These are phyloP conservation scores for Suncus etruscus DNA, from an alignment of 2,113 vertebrate genomes.

Conservation along the genomic window DNA sequence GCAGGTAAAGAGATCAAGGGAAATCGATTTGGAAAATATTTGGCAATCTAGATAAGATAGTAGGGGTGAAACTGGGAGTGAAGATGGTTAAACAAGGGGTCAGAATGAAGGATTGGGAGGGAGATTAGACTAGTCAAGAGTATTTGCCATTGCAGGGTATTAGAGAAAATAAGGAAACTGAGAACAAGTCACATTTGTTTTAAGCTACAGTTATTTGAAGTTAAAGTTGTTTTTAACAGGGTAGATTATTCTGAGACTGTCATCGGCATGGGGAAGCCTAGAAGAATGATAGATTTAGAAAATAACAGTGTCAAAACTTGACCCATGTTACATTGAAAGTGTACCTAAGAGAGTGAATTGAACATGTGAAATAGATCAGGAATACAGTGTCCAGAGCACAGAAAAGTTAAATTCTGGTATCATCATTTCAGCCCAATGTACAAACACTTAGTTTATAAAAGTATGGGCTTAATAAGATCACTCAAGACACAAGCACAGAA, in stretches of 20 bases:
- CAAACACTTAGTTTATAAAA: neutral
- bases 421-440: neutral
- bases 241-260: neutral
- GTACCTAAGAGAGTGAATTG: neutral
- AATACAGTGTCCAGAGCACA: neutral
- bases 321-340: neutral
- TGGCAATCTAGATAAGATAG: neutral
- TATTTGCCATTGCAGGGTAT: neutral
- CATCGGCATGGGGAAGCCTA: neutral
- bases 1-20: neutral
- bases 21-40: neutral
- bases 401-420: neutral
- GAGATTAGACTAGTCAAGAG: neutral
- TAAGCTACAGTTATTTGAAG: neutral
- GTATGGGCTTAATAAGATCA: neutral
- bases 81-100: too few relatives aligned
- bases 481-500: neutral
- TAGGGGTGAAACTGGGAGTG: neutral
- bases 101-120: rapidly evolving
- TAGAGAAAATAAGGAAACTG: neutral
- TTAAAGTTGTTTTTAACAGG: too few relatives aligned
- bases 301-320: neutral
- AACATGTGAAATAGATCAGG: neutral
- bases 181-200: neutral
- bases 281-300: neutral